Conservation (phyloP, 2,113 vertebrate genomes). For the Embiotoca jacksoni region DNA sequence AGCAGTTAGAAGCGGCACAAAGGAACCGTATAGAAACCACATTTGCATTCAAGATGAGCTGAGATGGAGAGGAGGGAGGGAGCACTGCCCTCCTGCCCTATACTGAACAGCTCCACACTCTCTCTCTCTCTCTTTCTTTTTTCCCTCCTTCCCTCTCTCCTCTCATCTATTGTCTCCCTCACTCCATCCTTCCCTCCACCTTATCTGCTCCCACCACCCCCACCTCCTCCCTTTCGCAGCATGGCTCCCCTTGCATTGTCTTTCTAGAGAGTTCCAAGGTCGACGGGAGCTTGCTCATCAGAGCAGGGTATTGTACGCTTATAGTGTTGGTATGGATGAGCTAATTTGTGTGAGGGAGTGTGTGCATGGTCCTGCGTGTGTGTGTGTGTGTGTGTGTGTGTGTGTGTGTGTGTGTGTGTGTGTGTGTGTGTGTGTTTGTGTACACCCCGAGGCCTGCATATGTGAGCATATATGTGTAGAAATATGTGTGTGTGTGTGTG, state of each 20-base stretch:
- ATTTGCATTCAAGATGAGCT: conserved; percentile 84
- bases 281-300: conserved; percentile 79
- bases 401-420: conserved; percentile 16
- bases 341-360: conserved; percentile 64
- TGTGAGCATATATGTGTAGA: conserved; percentile 15
- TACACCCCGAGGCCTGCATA: conserved; percentile 41
- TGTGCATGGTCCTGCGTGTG: conserved; percentile 17
- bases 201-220: conserved; percentile 63
- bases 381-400: conserved; percentile 38
- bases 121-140: conserved; percentile 21
- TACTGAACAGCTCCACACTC: conserved; percentile 61
- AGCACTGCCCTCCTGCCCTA: conserved; percentile 74
- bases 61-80: conserved; percentile 71
- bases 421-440: conserved; percentile 47
- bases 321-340: conserved; percentile 70
- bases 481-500: conserved; percentile 42
- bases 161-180: conserved; percentile 21
- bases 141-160: conserved; percentile 31
- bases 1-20: conserved; percentile 79
- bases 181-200: conserved; percentile 62
- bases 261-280: conserved; percentile 84
- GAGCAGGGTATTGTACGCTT: conserved; percentile 77
- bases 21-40: conserved; percentile 78
- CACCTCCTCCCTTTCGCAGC: conserved; percentile 58
- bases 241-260: conserved; percentile 79